Evolutionary conservation across 2,797 vertebrate genomes (phyloP).

Genomic region (Bovichtus diacanthus): DNA sequence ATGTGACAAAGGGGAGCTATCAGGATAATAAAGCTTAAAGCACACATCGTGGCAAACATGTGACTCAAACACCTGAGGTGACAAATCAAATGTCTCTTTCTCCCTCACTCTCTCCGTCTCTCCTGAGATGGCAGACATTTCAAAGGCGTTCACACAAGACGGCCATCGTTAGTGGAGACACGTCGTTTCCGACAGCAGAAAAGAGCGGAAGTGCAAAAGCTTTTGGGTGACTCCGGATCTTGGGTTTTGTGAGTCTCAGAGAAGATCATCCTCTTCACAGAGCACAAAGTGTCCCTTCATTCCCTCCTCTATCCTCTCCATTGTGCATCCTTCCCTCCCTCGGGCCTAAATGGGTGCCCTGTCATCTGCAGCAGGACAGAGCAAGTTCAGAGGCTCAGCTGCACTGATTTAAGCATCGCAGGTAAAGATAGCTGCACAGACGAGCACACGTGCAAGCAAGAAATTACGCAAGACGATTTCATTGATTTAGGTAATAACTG

Average conservation of each 20-base stretch:
- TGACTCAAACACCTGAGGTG: conserved; percentile 52
- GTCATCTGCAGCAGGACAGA: conserved; percentile 66
- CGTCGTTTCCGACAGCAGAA: conserved; percentile 79
- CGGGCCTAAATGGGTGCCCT: conserved; percentile 81
- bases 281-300: conserved; percentile 85
- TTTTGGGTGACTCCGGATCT: conserved; percentile 82
- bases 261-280: conserved; percentile 70
- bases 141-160: conserved; percentile 70
- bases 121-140: conserved; percentile 58
- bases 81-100: conserved; percentile 42
- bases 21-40: conserved; percentile 10
- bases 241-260: conserved; percentile 57
- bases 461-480: conserved; percentile 16
- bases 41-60: conserved; percentile 9
- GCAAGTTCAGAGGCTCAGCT: conserved; percentile 82
- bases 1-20: not conserved
- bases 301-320: conserved; percentile 77
- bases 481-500: not conserved
- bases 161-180: conserved; percentile 76
- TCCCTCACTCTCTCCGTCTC: conserved; percentile 21
- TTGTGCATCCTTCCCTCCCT: conserved; percentile 75
- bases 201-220: conserved; percentile 71
- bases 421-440: conserved; percentile 60
- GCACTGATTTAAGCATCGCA: conserved; percentile 62
- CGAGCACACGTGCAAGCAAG: conserved; percentile 5